Conservation (phyloP, 2,888 invertebrate species). For the Trachelus tabidus region DNA sequence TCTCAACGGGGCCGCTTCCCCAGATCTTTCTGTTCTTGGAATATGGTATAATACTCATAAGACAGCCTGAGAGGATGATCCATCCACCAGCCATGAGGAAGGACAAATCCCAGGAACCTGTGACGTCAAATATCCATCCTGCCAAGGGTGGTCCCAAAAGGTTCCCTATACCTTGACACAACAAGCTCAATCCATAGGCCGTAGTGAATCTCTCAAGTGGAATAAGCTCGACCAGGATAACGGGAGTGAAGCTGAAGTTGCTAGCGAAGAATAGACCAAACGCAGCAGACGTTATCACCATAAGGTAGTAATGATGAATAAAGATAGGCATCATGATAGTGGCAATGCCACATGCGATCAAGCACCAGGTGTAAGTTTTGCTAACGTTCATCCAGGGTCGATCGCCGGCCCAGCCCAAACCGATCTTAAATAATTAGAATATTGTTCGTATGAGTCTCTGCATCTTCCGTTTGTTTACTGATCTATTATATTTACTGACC, state of each 20-base stretch:
- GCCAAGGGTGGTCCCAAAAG: conserved; percentile 92
- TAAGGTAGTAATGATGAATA: conserved; percentile 67
- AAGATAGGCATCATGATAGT: conserved; percentile 73
- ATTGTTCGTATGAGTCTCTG: not conserved
- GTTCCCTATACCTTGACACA: conserved; percentile 94
- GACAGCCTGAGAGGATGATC: conserved; percentile 81
- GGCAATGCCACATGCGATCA: conserved; percentile 75
- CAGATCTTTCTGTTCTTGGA: conserved; percentile 76
- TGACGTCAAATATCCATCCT: conserved; percentile 79
- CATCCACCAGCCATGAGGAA: conserved; percentile 86
- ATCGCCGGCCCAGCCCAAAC: conserved; percentile 91
- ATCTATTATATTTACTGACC: conserved; percentile 68
- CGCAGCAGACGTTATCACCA: conserved; percentile 70
- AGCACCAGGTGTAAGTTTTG: conserved; percentile 83
- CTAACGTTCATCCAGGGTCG: conserved; percentile 84
- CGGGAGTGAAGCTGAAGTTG: conserved; percentile 90
- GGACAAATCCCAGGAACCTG: conserved; percentile 79
- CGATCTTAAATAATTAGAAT: conserved; percentile 69
- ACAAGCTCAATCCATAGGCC: conserved; percentile 88
- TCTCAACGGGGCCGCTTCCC: conserved; percentile 68
- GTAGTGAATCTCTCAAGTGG: conserved; percentile 92
- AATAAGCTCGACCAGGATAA: conserved; percentile 87
- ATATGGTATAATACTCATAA: conserved; percentile 75
- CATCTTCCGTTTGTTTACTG: not conserved
- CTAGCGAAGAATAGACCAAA: conserved; percentile 94